Conservation (phyloP, 2,888 invertebrate genomes). For the Thecophora atra region DNA sequence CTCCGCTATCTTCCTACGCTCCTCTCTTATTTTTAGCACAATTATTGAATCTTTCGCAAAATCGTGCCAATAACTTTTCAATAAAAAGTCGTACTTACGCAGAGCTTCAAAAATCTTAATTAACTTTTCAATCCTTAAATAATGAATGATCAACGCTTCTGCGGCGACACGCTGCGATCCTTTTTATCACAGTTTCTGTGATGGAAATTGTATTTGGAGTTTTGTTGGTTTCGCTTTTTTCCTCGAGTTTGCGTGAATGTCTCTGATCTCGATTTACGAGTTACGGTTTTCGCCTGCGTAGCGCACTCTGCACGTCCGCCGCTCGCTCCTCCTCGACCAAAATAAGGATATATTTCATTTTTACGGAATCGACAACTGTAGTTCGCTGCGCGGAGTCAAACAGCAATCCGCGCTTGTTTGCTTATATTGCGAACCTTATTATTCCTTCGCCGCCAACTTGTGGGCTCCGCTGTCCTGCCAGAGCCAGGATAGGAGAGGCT, state of each 20-base stretch:
- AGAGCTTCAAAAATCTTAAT: conserved; percentile 63
- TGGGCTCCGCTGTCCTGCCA: conserved; percentile 8
- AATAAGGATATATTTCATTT: conserved; percentile 61
- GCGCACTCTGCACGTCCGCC: conserved; percentile 21
- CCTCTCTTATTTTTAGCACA: neutral
- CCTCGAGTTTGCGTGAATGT: conserved; percentile 25
- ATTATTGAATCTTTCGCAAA: conserved; percentile 4
- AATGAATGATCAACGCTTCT: conserved; percentile 66
- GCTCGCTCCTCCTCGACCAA: conserved; percentile 46
- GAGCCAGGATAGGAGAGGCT: neutral
- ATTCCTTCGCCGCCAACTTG: neutral
- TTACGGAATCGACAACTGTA: conserved; percentile 58
- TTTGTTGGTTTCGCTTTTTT: conserved; percentile 30
- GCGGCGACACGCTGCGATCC: conserved; percentile 65
- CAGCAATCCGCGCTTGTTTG: neutral
- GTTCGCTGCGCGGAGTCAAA: conserved; percentile 29
- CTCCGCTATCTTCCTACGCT: neutral
- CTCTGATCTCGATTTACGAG: conserved; percentile 37
- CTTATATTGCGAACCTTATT: conserved; percentile 27
- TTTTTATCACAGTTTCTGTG: conserved; percentile 58
- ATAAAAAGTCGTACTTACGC: conserved; percentile 23
- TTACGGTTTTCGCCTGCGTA: conserved; percentile 37
- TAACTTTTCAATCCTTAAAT: conserved; percentile 67
- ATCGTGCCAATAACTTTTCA: conserved; percentile 8
- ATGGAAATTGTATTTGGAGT: conserved; percentile 39